These are phyloP conservation scores for Castor canadensis DNA, from an alignment of 2,113 vertebrate species.

Conservation along the genomic window DNA sequence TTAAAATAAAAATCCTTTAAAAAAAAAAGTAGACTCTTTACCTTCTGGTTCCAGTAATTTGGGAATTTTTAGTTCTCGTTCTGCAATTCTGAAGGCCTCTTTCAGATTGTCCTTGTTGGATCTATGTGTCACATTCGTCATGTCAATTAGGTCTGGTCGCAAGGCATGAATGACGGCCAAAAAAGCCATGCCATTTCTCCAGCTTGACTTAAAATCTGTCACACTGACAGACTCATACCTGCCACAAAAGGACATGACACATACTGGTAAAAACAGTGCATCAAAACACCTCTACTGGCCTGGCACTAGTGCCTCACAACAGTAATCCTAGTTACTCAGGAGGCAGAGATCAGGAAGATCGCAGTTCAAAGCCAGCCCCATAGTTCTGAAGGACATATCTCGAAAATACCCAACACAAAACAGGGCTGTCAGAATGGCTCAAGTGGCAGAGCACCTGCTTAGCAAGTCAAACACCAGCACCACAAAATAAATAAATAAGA, in stretches of 20 bases:
- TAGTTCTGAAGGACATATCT: too few relatives aligned
- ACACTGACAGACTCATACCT: slow-evolving; percentile 90
- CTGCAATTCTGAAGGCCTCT: slow-evolving; percentile 93
- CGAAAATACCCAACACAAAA: too few relatives aligned
- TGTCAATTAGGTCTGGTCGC: slow-evolving; percentile 90
- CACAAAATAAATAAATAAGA: not conserved
- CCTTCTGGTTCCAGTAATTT: slow-evolving; percentile 93
- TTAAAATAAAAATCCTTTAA: not conserved
- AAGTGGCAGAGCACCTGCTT: too few relatives aligned
- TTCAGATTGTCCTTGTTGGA: slow-evolving; percentile 94
- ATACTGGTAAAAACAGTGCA: not conserved
- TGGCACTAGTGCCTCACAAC: not conserved
- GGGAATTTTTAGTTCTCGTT: slow-evolving; percentile 92
- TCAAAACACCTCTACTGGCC: not conserved
- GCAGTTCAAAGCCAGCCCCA: too few relatives aligned
- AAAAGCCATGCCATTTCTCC: slow-evolving; percentile 94
- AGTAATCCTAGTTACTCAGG: too few relatives aligned
- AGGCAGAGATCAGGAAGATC: too few relatives aligned
- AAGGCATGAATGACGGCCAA: slow-evolving; percentile 92
- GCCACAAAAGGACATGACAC: not conserved
- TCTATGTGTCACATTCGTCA: slow-evolving; percentile 87
- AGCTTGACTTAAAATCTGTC: slow-evolving; percentile 95
- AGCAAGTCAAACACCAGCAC: too few relatives aligned
- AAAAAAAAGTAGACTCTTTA: slow-evolving; percentile 69
- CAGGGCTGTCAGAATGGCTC: too few relatives aligned